phyloP scores from a whole-genome alignment of 1,140 invertebrate genomes.

The Coenobita brevimanus region DNA sequence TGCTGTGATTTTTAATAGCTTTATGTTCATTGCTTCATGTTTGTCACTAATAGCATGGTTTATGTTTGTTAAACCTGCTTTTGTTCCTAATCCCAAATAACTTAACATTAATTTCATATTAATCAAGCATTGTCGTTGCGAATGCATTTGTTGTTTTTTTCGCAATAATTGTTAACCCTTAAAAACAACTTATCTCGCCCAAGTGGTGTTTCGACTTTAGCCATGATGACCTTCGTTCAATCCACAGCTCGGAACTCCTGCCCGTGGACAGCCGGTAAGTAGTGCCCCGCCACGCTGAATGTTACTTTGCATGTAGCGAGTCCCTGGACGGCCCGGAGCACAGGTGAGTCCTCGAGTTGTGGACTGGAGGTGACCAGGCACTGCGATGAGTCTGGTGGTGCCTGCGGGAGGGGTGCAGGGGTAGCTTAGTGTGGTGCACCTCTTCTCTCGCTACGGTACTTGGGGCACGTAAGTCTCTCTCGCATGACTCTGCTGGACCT shows the following conservation, averaged over 20 bases:
- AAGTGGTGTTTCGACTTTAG: conserved; percentile 24
- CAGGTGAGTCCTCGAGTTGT: conserved; percentile 39
- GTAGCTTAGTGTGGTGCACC: too few species aligned
- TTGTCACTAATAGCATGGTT: conserved; percentile 63
- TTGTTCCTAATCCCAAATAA: conserved; percentile 42
- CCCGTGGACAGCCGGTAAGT: conserved; percentile 62
- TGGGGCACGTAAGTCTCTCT: too few species aligned
- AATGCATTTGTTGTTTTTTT: conserved; percentile 51
- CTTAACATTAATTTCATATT: conserved; percentile 57
- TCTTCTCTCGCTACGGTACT: too few species aligned
- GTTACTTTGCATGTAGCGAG: conserved; percentile 58
- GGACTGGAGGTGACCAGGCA: background rate
- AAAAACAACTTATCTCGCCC: conserved; percentile 34
- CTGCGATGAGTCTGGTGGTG: background rate
- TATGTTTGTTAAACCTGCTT: conserved; percentile 45
- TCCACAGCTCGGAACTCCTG: conserved; percentile 64
- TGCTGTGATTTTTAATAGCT: conserved; percentile 36
- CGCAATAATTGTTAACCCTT: conserved; percentile 48
- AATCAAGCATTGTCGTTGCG: conserved; percentile 45
- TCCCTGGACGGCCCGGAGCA: conserved; percentile 15
- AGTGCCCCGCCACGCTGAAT: conserved; percentile 48
- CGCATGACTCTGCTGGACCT: too few species aligned
- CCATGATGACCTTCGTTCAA: conserved; percentile 59
- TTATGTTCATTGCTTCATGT: conserved; percentile 58
- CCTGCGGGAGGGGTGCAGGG: too few species aligned